Evolutionary conservation across 2,888 invertebrate species (phyloP).

Genomic region (Brachypalpus laphriformis): DNA sequence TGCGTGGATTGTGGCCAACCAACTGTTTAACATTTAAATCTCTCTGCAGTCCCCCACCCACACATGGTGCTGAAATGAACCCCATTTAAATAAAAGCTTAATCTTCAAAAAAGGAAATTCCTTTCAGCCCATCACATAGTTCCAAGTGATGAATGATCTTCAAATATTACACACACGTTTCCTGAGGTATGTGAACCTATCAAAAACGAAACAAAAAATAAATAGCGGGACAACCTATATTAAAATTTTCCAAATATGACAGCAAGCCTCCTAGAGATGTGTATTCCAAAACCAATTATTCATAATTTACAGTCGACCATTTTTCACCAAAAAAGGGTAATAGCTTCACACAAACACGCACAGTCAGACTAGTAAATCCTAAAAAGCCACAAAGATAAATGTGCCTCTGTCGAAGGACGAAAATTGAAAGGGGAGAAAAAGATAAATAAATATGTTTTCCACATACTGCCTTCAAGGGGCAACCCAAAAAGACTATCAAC

Average conservation of each 20-base stretch:
- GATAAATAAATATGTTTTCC: conserved; percentile 51
- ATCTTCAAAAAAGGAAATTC: conserved; percentile 14
- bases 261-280: conserved; percentile 15
- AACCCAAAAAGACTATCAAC: conserved; percentile 52
- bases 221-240: conserved; percentile 19
- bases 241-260: conserved; percentile 47
- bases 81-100: conserved; percentile 16
- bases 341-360: conserved; percentile 54
- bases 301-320: conserved; percentile 70
- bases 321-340: conserved; percentile 56
- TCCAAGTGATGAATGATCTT: conserved; percentile 41
- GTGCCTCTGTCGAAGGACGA: conserved; percentile 11
- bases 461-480: conserved; percentile 20
- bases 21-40: background rate
- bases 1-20: background rate
- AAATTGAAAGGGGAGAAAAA: background rate
- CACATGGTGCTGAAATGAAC: background rate
- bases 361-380: conserved; percentile 28
- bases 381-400: conserved; percentile 58
- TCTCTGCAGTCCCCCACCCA: background rate
- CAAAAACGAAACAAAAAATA: conserved; percentile 22
- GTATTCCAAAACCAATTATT: conserved; percentile 64
- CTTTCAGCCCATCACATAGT: background rate
- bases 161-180: conserved; percentile 9
- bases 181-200: background rate